These are phyloP conservation scores for Cerastoderma edule DNA, from an alignment of 2,888 invertebrate species.

Conservation along the genomic window DNA sequence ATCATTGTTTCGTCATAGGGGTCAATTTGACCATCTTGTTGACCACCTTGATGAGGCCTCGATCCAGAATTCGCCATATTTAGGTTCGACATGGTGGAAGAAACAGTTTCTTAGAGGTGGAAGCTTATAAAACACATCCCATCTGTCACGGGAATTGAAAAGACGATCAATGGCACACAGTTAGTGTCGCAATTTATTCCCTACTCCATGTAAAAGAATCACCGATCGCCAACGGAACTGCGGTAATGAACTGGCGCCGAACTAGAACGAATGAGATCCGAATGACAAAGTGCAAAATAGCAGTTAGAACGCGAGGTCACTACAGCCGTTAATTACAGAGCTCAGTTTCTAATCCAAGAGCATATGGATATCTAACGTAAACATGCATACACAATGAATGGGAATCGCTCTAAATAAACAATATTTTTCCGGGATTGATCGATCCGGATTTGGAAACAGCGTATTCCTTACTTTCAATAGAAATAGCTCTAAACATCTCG, in stretches of 20 bases:
- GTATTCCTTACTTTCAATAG: conserved; percentile 22
- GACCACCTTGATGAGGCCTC: conserved; percentile 34
- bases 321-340: too few relatives aligned
- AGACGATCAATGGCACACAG: not conserved
- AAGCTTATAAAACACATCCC: not conserved
- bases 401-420: conserved; percentile 28
- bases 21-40: conserved; percentile 19
- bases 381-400: conserved; percentile 13
- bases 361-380: too few relatives aligned
- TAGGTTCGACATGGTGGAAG: conserved; percentile 8
- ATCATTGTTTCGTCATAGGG: conserved; percentile 58
- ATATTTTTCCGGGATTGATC: conserved; percentile 30
- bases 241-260: too few relatives aligned
- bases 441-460: conserved; percentile 17
- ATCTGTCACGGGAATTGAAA: conserved; percentile 11
- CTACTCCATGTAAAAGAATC: conserved; percentile 1
- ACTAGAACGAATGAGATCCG: too few relatives aligned
- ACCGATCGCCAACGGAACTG: too few relatives aligned
- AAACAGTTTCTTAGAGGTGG: not conserved
- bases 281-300: too few relatives aligned
- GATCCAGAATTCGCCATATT: conserved; percentile 29
- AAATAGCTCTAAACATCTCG: conserved; percentile 23
- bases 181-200: not conserved
- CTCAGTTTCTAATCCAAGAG: too few relatives aligned
- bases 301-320: too few relatives aligned